Percentiles rank a stretch among this genome's conserved stretches.
phyloP scores from a whole-genome alignment of 1,140 invertebrate species.

The Cydia splendana region DNA sequence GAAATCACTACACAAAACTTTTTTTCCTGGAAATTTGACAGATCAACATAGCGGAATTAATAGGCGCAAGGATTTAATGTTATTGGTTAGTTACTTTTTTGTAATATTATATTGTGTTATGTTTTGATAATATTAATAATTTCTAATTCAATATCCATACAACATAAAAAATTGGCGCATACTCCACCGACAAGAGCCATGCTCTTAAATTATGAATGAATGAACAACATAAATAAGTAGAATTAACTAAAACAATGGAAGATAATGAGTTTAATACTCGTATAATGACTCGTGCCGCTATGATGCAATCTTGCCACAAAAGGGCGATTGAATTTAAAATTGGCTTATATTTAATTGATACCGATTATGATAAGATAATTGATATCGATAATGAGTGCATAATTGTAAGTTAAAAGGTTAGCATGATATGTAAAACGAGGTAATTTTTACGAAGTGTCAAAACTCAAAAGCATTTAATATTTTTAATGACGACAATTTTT shows the following conservation, averaged over 20 bases:
- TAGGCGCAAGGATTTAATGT: too few relatives aligned
- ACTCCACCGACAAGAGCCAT: too few relatives aligned
- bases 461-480: not conserved
- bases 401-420: constrained; percentile 14
- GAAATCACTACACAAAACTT: too few relatives aligned
- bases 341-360: constrained; percentile 24
- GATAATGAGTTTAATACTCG: not conserved
- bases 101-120: too few relatives aligned
- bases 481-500: too few relatives aligned
- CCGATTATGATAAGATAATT: constrained; percentile 31
- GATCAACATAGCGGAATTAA: too few relatives aligned
- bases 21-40: too few relatives aligned
- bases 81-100: too few relatives aligned
- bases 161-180: too few relatives aligned
- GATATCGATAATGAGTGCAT: constrained; percentile 19
- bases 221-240: too few relatives aligned
- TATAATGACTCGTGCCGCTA: constrained; percentile 4
- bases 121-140: too few relatives aligned
- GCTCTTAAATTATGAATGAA: too few relatives aligned
- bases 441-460: not conserved
- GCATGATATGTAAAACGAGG: not conserved
- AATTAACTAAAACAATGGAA: constrained; percentile 2
- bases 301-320: constrained; percentile 11
- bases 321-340: constrained; percentile 24
- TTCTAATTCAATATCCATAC: not conserved